phyloP scores from a whole-genome alignment of 37 sponge, comb jelly and placozoan species.

The Halichondria panicea region DNA sequence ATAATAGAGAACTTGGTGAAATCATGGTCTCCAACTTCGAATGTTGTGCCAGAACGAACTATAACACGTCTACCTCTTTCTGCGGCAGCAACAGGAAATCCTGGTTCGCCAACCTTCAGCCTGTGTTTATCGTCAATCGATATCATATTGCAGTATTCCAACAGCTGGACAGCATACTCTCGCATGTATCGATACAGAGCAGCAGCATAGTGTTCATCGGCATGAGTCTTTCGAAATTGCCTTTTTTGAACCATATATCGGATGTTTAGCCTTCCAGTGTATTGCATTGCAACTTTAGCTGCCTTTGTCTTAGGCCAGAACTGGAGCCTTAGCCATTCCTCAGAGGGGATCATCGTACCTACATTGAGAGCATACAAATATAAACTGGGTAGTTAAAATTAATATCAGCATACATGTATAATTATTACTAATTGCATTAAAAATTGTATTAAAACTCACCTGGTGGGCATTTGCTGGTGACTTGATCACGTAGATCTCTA shows the following conservation, averaged over 20 bases:
- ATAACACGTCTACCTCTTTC: conserved; percentile 4
- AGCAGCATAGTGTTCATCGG: conserved; percentile 39
- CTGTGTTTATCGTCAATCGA: conserved; percentile 31
- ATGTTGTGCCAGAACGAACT: not conserved
- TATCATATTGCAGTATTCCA: not conserved
- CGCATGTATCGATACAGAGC: not conserved
- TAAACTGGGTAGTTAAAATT: conserved; percentile 13
- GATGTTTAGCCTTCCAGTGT: conserved; percentile 36
- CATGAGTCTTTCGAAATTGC: conserved; percentile 41
- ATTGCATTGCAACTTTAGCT: conserved; percentile 25
- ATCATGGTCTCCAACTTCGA: conserved; percentile 38
- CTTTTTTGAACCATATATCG: conserved; percentile 41
- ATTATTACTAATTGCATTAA: too few relatives aligned
- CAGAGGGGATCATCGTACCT: conserved; percentile 13
- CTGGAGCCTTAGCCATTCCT: conserved; percentile 39
- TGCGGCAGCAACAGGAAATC: conserved; percentile 15
- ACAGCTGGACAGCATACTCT: not conserved
- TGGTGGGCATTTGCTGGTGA: too few relatives aligned
- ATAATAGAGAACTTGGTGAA: conserved; percentile 21
- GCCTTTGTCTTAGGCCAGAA: conserved; percentile 43
- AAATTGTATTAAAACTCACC: not conserved
- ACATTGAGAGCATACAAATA: not conserved
- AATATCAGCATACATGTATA: too few relatives aligned
- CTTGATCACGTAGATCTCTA: conserved; percentile 11
- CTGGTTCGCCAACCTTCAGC: conserved; percentile 27